Evolutionary conservation across 1,140 invertebrate species (phyloP).

Genomic region (Mercenaria mercenaria): DNA sequence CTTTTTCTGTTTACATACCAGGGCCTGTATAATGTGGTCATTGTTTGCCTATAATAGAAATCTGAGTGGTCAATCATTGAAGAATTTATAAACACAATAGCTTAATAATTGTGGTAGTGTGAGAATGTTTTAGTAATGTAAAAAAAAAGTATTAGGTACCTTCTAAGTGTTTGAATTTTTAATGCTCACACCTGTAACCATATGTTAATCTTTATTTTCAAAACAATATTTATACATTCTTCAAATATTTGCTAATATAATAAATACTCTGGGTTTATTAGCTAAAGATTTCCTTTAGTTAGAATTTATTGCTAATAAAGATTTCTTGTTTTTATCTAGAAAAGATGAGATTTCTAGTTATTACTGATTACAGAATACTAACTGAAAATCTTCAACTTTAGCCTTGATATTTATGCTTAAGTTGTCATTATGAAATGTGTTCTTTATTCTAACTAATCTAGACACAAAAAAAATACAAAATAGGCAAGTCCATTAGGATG

Average conservation of each 20-base stretch:
- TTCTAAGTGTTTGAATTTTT: background rate
- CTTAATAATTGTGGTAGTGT: background rate
- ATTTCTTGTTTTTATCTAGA: too few species aligned
- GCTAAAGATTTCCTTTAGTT: too few species aligned
- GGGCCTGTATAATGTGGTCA: background rate
- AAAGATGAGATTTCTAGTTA: too few species aligned
- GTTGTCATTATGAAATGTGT: too few species aligned
- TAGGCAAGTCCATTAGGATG: too few species aligned
- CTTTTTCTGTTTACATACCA: conserved; percentile 52
- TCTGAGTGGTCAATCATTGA: conserved; percentile 21
- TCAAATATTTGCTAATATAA: background rate
- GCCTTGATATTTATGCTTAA: too few species aligned
- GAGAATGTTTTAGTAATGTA: background rate
- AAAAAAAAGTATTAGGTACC: background rate
- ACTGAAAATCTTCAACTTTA: too few species aligned
- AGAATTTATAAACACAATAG: background rate
- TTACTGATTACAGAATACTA: too few species aligned
- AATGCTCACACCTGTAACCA: background rate
- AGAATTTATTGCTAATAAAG: too few species aligned
- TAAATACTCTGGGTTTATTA: too few species aligned
- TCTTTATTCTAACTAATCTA: too few species aligned
- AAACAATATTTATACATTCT: background rate
- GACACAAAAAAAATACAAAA: too few species aligned
- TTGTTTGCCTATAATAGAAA: conserved; percentile 36
- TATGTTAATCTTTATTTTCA: background rate